Conservation (phyloP, 2,113 vertebrate genomes). For the Malurus elegans region DNA sequence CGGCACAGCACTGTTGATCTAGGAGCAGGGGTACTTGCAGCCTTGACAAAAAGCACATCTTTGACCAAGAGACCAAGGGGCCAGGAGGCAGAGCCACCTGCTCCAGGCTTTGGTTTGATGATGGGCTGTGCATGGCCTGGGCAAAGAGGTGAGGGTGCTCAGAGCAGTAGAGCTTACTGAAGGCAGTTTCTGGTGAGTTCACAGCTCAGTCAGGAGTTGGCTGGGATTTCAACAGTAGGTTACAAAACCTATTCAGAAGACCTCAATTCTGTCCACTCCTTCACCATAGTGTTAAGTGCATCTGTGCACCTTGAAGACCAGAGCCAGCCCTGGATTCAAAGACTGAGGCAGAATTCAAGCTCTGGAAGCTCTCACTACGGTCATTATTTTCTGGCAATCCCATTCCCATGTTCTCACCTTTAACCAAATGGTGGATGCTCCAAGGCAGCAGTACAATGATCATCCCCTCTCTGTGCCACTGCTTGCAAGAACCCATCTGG, state of each 20-base stretch:
- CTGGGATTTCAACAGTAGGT: neutral
- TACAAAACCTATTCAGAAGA: neutral
- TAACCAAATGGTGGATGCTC: neutral
- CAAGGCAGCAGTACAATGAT: neutral
- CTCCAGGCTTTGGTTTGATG: neutral
- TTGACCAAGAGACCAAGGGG: neutral
- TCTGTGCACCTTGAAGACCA: neutral
- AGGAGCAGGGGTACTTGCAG: neutral
- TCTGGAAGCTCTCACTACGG: neutral
- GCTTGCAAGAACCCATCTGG: neutral
- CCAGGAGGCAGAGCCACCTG: neutral
- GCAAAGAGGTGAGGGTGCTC: accelerated
- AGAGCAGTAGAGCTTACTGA: neutral
- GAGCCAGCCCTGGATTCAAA: neutral
- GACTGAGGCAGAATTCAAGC: neutral
- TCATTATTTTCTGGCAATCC: neutral
- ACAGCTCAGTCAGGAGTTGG: neutral
- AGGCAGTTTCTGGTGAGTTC: neutral
- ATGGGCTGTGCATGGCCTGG: neutral
- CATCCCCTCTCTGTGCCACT: neutral
- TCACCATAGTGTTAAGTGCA: neutral
- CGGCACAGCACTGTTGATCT: neutral
- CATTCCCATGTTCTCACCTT: neutral
- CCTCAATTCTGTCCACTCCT: neutral
- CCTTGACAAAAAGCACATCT: neutral